phyloP scores from a whole-genome alignment of 1,140 invertebrate species.

The Hyphantria cunea region DNA sequence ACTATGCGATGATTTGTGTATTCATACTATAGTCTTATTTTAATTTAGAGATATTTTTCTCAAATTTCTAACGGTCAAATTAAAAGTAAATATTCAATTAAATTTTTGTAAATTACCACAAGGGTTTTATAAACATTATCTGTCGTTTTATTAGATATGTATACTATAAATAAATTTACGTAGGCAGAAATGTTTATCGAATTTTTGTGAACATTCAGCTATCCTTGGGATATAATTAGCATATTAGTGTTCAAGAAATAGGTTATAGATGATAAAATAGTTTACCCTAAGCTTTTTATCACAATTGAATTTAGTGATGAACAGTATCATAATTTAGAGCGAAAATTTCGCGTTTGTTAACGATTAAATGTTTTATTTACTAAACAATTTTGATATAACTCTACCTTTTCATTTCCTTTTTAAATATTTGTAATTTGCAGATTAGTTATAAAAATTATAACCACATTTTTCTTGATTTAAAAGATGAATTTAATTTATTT shows the following conservation, averaged over 20 bases:
- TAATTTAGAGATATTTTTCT: slow-evolving; percentile 27
- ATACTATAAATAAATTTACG: slow-evolving; percentile 9
- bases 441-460: too few species aligned
- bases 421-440: too few species aligned
- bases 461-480: too few species aligned
- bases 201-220: not conserved
- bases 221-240: slow-evolving; percentile 16
- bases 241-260: slow-evolving; percentile 23
- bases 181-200: slow-evolving; percentile 11
- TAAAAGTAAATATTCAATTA: slow-evolving; percentile 23
- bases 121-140: slow-evolving; percentile 14
- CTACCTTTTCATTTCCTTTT: too few species aligned
- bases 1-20: slow-evolving; percentile 14
- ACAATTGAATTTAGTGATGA: slow-evolving; percentile 21
- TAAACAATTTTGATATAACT: not conserved
- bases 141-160: slow-evolving; percentile 16
- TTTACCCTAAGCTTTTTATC: slow-evolving; percentile 14
- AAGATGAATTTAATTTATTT: not conserved
- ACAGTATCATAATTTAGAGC: not conserved
- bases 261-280: slow-evolving; percentile 17
- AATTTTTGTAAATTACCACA: slow-evolving; percentile 20
- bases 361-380: slow-evolving; percentile 12
- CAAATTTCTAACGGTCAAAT: slow-evolving; percentile 18
- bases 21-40: slow-evolving; percentile 12
- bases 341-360: slow-evolving; percentile 6